Percentiles rank a stretch among this genome's conserved stretches.
These are phyloP conservation scores for Hydrochoerus hydrochaeris DNA, from an alignment of 2,113 vertebrate genomes.

Conservation along the genomic window DNA sequence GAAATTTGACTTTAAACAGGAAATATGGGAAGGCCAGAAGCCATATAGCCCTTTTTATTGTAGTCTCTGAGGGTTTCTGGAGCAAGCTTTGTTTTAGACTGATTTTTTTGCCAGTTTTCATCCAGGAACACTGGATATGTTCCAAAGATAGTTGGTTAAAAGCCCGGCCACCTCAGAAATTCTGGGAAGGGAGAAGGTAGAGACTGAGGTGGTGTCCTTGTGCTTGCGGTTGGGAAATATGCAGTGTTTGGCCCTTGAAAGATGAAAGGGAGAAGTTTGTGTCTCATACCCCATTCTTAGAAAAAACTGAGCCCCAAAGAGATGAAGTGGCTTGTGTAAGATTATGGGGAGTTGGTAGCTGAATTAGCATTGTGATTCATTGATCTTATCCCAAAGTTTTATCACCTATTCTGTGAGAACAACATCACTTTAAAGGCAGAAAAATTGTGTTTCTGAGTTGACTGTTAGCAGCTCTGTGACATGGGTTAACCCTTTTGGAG, in stretches of 20 bases:
- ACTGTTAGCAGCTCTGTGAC: background rate
- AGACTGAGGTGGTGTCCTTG: slow-evolving; percentile 39
- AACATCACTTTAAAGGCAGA: background rate
- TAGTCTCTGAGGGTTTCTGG: background rate
- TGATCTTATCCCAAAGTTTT: slow-evolving; percentile 5
- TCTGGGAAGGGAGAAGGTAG: background rate
- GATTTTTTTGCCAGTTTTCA: slow-evolving; percentile 56
- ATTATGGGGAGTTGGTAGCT: background rate
- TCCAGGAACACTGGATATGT: slow-evolving; percentile 31
- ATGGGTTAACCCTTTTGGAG: background rate
- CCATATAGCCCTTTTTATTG: slow-evolving; percentile 21
- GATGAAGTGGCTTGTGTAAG: background rate
- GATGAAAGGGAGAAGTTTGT: background rate
- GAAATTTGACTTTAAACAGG: background rate
- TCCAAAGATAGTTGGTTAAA: slow-evolving; percentile 67
- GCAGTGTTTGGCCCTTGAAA: slow-evolving; percentile 48
- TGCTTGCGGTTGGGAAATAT: slow-evolving; percentile 9
- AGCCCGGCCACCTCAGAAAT: slow-evolving; percentile 64
- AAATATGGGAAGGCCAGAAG: background rate
- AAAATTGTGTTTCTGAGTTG: background rate
- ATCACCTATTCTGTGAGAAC: slow-evolving; percentile 2
- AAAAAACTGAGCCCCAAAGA: slow-evolving; percentile 26
- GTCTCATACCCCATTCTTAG: background rate
- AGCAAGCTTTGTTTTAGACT: slow-evolving; percentile 44
- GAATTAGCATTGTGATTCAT: background rate